These are phyloP conservation scores for Epinephelus coioides DNA, from an alignment of 2,797 vertebrate genomes.

Conservation along the genomic window DNA sequence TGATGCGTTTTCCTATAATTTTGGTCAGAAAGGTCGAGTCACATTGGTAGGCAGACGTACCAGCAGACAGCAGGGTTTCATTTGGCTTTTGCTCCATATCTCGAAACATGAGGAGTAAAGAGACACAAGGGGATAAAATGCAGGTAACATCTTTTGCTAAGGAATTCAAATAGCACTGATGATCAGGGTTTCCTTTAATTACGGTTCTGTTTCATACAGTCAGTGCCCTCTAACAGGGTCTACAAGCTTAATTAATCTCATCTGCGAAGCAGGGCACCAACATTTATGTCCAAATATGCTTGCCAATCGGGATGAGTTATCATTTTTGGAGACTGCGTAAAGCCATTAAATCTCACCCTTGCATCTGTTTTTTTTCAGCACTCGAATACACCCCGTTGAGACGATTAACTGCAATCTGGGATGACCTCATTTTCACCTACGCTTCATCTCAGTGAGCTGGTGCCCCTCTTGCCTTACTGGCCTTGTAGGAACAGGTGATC, in stretches of 20 bases:
- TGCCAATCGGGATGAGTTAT: conserved; percentile 35
- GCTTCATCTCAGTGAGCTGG: conserved; percentile 58
- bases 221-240: conserved; percentile 1
- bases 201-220: conserved; percentile 18
- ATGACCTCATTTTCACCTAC: conserved; percentile 62
- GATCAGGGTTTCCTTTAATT: conserved; percentile 17
- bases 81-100: conserved; percentile 54
- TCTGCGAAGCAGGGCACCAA: not conserved
- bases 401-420: conserved; percentile 37
- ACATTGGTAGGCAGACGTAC: conserved; percentile 7
- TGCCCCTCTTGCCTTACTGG: conserved; percentile 38
- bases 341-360: conserved; percentile 27
- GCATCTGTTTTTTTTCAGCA: conserved; percentile 30
- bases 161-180: conserved; percentile 7
- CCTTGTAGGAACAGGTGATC: conserved; percentile 63
- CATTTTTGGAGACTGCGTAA: conserved; percentile 26
- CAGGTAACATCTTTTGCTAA: conserved; percentile 2
- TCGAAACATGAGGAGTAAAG: conserved; percentile 32
- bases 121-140: conserved; percentile 11
- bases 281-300: conserved; percentile 38
- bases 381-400: conserved; percentile 18
- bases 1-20: not conserved
- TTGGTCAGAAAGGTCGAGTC: conserved; percentile 1
- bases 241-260: conserved; percentile 18
- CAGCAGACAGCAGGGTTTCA: conserved; percentile 37